These are phyloP conservation scores for Falco biarmicus DNA, from an alignment of 2,797 vertebrate genomes.

Conservation along the genomic window DNA sequence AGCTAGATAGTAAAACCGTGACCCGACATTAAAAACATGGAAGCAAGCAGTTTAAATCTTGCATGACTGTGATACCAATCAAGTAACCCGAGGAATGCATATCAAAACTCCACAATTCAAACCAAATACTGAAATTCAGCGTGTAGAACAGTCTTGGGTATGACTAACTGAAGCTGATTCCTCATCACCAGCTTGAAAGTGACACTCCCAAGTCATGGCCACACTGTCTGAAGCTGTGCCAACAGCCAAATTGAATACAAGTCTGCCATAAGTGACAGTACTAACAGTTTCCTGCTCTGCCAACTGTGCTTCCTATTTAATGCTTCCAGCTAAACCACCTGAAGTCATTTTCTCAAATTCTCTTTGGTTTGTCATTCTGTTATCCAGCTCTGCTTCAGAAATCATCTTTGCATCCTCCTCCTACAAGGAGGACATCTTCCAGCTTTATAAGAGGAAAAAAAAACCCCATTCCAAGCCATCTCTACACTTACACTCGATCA, in stretches of 20 bases:
- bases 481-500: neutral
- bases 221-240: neutral
- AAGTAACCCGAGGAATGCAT: accelerated
- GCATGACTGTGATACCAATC: neutral
- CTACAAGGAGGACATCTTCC: neutral
- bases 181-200: neutral
- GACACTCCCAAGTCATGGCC: neutral
- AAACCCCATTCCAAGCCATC: neutral
- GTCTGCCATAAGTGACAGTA: neutral
- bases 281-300: neutral
- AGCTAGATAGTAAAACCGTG: neutral
- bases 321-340: neutral
- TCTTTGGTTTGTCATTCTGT: neutral
- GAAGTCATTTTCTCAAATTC: neutral
- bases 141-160: neutral
- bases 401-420: neutral
- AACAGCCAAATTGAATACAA: neutral
- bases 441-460: neutral
- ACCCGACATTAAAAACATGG: neutral
- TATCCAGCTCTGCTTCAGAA: neutral
- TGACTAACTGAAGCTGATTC: neutral
- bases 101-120: neutral
- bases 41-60: neutral
- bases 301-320: neutral
- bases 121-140: neutral